Base-by-base conservation (phyloP, 2,888 invertebrate genomes). In the Plagodis dolabraria region DNA sequence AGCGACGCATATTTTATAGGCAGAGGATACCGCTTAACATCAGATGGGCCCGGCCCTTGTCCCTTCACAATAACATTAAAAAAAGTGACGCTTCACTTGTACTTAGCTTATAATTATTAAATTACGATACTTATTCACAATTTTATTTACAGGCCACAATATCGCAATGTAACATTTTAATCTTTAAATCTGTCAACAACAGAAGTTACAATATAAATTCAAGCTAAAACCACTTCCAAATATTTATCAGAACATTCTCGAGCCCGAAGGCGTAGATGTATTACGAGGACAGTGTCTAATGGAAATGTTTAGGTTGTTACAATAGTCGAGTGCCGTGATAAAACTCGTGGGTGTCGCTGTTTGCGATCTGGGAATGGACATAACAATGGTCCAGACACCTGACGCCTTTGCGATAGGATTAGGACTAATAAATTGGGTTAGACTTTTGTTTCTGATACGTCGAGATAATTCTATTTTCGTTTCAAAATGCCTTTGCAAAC, bases 351-450 rank as follows among this genome's bases (percentile, higher is more conserved):
- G 65, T 51, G 57, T 53, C n/a, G 0, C 38, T 58, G 47, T 60
- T 58, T 45, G 46, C 47, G 54, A 57, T 56, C 38, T 55, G 53
- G 12, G 49, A 63, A 69, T 65, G 62, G 66, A 64, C 65, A 60
- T 56, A 62, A 69, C 65, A 67, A 69, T 67, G 59, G 66, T 53
- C 46, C 33, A 58, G 60, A 55, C 65, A 69, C 65, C 58, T 69
- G 68, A 69, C 65, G 60, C 56, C 36, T 48, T 33, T 22, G n/a
- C 62, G 67, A 69, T 69, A 67, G 49, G 50, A 53, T 11, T 52
- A 38, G 40, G 54, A 40, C 36, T 61, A 59, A 53, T 62, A 52
- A 66, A 63, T 64, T 64, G 59, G 63, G 46, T 47, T 42, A 33
- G 36, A 43, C 47, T 48, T 47, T 34, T 11, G 44, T 59, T 49